A percentile compares a stretch with the other conserved stretches of the same genome.
These are phyloP conservation scores for Pollenia griseotomentosa DNA, from an alignment of 2,888 invertebrate genomes.

Conservation along the genomic window DNA sequence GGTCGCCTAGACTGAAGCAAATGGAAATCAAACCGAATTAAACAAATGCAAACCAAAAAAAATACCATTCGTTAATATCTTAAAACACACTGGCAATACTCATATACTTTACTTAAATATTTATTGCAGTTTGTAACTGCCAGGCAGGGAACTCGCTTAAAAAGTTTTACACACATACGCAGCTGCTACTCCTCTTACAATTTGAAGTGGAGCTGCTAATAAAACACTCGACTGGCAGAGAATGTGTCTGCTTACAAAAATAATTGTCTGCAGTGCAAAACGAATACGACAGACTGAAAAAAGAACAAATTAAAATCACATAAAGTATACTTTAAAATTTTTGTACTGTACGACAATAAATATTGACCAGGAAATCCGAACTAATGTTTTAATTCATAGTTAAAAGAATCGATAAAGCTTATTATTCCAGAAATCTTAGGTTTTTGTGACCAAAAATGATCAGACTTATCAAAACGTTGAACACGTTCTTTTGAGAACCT, in stretches of 20 bases:
- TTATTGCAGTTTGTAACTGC: conserved; percentile 54
- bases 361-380: conserved; percentile 16
- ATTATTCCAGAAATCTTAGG: no score
- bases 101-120: background rate
- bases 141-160: conserved; percentile 60
- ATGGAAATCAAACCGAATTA: conserved; percentile 56
- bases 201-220: conserved; percentile 57
- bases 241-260: conserved; percentile 64
- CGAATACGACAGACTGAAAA: background rate
- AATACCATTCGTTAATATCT: conserved; percentile 15
- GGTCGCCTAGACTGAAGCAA: conserved; percentile 61
- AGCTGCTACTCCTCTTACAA: conserved; percentile 54
- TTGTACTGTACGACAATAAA: background rate
- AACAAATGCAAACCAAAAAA: conserved; percentile 33
- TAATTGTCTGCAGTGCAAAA: conserved; percentile 36
- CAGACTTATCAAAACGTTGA: no score
- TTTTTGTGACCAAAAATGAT: no score
- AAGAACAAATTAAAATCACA: conserved; percentile 43
- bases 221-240: conserved; percentile 27
- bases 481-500: no score
- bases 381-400: background rate
- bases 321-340: conserved; percentile 42
- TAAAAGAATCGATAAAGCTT: background rate
- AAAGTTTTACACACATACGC: conserved; percentile 11
- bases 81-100: conserved; percentile 23